Evolutionary conservation across 2,797 vertebrate genomes (phyloP), one percentile per base, ranked within the genome.

Genomic region (Nyctibius grandis): DNA sequence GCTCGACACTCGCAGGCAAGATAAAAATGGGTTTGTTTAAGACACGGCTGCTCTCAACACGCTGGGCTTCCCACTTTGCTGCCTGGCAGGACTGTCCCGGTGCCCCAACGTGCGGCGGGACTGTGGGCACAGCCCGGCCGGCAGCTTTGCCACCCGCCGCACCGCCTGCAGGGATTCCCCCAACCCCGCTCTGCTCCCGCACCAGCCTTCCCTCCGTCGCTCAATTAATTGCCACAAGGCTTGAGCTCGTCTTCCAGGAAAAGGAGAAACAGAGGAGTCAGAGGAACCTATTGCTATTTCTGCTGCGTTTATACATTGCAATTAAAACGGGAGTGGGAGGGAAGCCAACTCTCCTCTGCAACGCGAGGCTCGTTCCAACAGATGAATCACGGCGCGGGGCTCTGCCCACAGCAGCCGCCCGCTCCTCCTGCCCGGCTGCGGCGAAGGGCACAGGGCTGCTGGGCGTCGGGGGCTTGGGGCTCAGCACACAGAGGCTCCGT

Each of bases 91-190:
- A 33, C 42, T 0, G 1, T 26, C 33, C 67, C 2, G 10, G 11
- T 21, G 48, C 20, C 28, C 36, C 1, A 0, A 14, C 2, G 2
- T 28, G 2, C 1, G 1, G 45, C 13, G 48, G 60, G 59, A n/a
- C 31, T 0, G 2, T 23, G 0, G 3, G 45, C 31, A 23, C 64
- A 51, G 72, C 69, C 54, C 3, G 1, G 7, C 42, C 3, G 3
- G 8, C 63, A 34, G 64, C 72, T 36, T 14, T 17, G 53, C 47
- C 19, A 4, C 5, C 21, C 8, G 5, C 9, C 0, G 1, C 31
- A 14, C 21, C 2, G 26, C 34, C 47, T 8, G 17, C 60, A 38
- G 68, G 40, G 69, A 75, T 13, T 15, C 84, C 60, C 38, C 51
- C 26, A 12, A 15, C 22, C 40, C 26, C 0, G 5, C 70, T 53